Base-by-base conservation (phyloP, 1,140 invertebrate species). In the Leptinotarsa undecemlineata region DNA sequence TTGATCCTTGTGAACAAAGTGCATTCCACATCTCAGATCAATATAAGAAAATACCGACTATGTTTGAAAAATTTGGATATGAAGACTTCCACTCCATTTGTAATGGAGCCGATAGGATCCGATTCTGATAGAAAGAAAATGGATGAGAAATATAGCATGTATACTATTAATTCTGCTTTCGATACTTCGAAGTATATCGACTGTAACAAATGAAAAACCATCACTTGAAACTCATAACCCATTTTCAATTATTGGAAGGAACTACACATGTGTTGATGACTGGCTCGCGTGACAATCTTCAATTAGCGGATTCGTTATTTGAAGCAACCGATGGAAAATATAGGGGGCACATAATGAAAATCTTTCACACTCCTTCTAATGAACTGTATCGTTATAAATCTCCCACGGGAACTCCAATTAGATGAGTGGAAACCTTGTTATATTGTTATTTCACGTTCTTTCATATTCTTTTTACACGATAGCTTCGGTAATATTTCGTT, bases 171-270 rank as follows among this genome's bases (percentile, higher is more conserved):
- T 42, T 57, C 51, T 15, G 6, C n/a, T 57, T 19, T 17, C 51
- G 51, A 57, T 6, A 57, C 51, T n/a, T 57, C n/a, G 17, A 19
- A 57, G n/a, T 57, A 57, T 57, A 57, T 57, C 14, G 17, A 17
- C 2, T 57, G 51, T 17, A 15, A 57, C 17, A 15, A 57, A n/a
- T 57, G n/a, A 15, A 57, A n/a, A n/a, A 17, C 51, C 51, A 57
- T 57, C 51, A 14, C n/a, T 57, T 42, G 33, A 42, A 42, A 42
- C 33, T 57, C 51, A 57, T 57, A 17, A 57, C 14, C 14, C 51
- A 57, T 57, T 57, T 57, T 57, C 51, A 57, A 57, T 57, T 57
- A 57, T 57, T 57, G 51, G 51, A 57, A 15, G 51, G 51, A 57
- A 57, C 15, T 17, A 57, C 51, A n/a, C 51, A 57, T 57, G 51